A percentile compares a stretch with the other conserved stretches of the same genome.
phyloP scores from a whole-genome alignment of 2,797 vertebrate genomes.

The Microctenopoma lineatum region DNA sequence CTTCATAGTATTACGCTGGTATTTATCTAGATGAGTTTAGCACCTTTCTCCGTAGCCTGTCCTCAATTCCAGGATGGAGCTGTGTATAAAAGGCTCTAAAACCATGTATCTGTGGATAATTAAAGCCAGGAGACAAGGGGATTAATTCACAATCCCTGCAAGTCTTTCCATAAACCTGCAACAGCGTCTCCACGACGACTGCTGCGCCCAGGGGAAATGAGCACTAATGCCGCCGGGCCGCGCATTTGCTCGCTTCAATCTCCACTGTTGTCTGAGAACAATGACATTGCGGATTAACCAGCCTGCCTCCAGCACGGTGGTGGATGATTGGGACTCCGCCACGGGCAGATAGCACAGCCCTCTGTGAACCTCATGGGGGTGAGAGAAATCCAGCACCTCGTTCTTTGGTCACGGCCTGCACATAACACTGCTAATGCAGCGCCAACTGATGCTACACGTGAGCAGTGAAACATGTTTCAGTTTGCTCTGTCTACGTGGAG shows the following conservation, averaged over 20 bases:
- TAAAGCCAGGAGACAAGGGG: conserved; percentile 77
- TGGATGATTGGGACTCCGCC: conserved; percentile 58
- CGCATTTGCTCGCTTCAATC: conserved; percentile 77
- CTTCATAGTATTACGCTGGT: conserved; percentile 37
- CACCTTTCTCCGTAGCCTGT: conserved; percentile 63
- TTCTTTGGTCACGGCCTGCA: conserved; percentile 40
- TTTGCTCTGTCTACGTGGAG: conserved; percentile 4
- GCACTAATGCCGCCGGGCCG: conserved; percentile 56
- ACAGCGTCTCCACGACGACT: conserved; percentile 76
- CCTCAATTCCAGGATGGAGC: conserved; percentile 64
- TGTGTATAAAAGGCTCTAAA: conserved; percentile 67
- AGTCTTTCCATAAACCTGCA: conserved; percentile 77
- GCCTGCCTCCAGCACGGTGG: conserved; percentile 58
- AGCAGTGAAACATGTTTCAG: conserved; percentile 7
- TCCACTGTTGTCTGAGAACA: conserved; percentile 77
- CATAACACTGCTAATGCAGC: conserved; percentile 18
- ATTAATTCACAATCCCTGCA: conserved; percentile 80
- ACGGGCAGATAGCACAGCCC: conserved; percentile 47
- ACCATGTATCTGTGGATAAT: conserved; percentile 75
- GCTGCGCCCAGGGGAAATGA: conserved; percentile 65
- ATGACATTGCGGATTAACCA: conserved; percentile 78
- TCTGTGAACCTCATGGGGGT: conserved; percentile 54
- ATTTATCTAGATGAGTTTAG: conserved; percentile 57
- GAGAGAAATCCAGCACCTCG: conserved; percentile 35
- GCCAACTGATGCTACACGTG: conserved; percentile 22